Evolutionary conservation across 1,140 invertebrate species (phyloP).

Genomic region (Aricia agestis): DNA sequence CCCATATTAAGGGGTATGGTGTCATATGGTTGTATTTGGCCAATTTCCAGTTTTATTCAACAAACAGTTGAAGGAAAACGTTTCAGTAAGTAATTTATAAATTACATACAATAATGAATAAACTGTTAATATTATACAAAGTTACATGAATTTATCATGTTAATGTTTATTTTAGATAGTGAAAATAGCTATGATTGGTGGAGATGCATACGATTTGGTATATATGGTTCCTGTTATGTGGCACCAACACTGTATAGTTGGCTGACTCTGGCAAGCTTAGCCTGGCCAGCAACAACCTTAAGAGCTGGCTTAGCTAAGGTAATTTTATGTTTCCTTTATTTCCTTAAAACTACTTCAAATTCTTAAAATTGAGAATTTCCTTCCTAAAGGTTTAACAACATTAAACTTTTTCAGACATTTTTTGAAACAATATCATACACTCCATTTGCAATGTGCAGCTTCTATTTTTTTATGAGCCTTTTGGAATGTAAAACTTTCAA

Average conservation of each 20-base stretch:
- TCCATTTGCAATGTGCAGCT: slow-evolving; percentile 86
- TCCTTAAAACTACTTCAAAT: too few species aligned
- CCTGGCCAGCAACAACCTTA: slow-evolving; percentile 61
- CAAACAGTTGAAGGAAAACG: slow-evolving; percentile 64
- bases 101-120: background rate
- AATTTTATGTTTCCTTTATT: slow-evolving; percentile 8
- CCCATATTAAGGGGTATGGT: slow-evolving; percentile 61
- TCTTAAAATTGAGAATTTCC: too few species aligned
- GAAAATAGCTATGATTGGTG: slow-evolving; percentile 59
- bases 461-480: slow-evolving; percentile 88
- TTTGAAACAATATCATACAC: slow-evolving; percentile 90
- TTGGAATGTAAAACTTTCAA: slow-evolving; percentile 83
- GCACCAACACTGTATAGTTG: slow-evolving; percentile 65
- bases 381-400: background rate
- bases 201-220: slow-evolving; percentile 59
- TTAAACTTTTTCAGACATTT: slow-evolving; percentile 78
- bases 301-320: slow-evolving; percentile 60
- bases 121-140: too few species aligned
- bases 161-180: slow-evolving; percentile 29
- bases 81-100: slow-evolving; percentile 44
- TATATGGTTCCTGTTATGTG: slow-evolving; percentile 70
- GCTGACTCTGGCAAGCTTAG: slow-evolving; percentile 59
- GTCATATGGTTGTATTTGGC: slow-evolving; percentile 66
- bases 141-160: too few species aligned
- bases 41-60: slow-evolving; percentile 64